Base-by-base conservation (phyloP, 2,797 vertebrate species). In the Pseudochirops cupreus region DNA sequence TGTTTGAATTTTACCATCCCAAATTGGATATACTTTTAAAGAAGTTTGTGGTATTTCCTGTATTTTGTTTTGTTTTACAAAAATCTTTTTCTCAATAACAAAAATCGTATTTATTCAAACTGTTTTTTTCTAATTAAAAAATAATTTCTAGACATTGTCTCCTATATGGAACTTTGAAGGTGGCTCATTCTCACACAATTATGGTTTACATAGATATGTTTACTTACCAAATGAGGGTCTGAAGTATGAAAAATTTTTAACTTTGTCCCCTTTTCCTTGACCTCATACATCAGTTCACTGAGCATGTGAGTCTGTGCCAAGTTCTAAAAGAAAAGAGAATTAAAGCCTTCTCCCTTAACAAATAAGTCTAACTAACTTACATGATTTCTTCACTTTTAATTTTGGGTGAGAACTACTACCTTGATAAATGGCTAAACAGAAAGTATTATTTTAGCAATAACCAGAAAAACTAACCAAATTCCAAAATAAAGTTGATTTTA, bases 251-350 rank as follows among this genome's bases (percentile, higher is more conserved):
- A 98, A 98, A 99, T 99, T 99, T 99, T 99, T 97, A 99, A 97
- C 97, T 99, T 99, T 98, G 99, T 99, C 46, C 99, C 99, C 97
- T 99, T 99, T 98, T 99, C 99, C 98, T 99, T 99, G 95, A 99
- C 99, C 97, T 99, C 99, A 96, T 99, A 99, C 98, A 99, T 99
- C 95, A 99, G 98, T 97, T 99, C 99, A 96, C 99, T 99, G 94
- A 99, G 99, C 98, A 99, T 98, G n/a, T 99, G 99, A 90, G 99
- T 99, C 98, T 99, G 99, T 96, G 99, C 99, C 98, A 99, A 98
- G 98, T 99, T 99, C 99, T 99, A 97, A 91, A 98, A 96, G 91
- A 55, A 97, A 98, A 94, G 55, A 95, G 94, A 96, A 95, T 7
- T 11, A 16, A 56, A 93, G 50, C 91, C 2, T 92, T 96, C 90